Evolutionary conservation across 2,113 vertebrate genomes (phyloP).

Genomic region (Suncus etruscus): DNA sequence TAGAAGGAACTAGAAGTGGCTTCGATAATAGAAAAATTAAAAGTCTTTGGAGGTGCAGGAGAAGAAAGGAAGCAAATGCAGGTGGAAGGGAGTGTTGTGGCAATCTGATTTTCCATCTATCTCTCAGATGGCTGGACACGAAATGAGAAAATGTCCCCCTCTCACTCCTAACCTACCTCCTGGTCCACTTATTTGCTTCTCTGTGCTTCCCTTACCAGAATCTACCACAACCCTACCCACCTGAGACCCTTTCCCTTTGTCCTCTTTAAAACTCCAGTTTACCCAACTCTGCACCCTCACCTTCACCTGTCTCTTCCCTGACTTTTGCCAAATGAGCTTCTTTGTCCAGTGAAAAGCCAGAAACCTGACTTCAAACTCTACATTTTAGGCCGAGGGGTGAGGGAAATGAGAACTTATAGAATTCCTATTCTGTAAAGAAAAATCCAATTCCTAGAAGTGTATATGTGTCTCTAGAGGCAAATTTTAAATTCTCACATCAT

Average conservation of each 20-base stretch:
- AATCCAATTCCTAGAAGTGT: not conserved
- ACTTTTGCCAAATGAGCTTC: not conserved
- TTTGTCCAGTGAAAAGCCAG: slow-evolving; percentile 18
- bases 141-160: no score
- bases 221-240: no score
- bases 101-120: not conserved
- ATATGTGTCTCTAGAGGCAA: not conserved
- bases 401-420: not conserved
- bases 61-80: not conserved
- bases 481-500: not conserved
- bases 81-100: not conserved
- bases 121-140: not conserved
- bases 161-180: not conserved
- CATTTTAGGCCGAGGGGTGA: not conserved
- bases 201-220: no score
- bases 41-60: not conserved
- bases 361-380: slow-evolving; percentile 14
- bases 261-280: not conserved
- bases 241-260: no score
- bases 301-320: not conserved
- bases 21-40: not conserved
- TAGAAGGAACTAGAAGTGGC: no score
- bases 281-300: no score
- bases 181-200: fast-evolving
- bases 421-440: not conserved